phyloP scores from a whole-genome alignment of 2,113 vertebrate species.

The Conger conger region DNA sequence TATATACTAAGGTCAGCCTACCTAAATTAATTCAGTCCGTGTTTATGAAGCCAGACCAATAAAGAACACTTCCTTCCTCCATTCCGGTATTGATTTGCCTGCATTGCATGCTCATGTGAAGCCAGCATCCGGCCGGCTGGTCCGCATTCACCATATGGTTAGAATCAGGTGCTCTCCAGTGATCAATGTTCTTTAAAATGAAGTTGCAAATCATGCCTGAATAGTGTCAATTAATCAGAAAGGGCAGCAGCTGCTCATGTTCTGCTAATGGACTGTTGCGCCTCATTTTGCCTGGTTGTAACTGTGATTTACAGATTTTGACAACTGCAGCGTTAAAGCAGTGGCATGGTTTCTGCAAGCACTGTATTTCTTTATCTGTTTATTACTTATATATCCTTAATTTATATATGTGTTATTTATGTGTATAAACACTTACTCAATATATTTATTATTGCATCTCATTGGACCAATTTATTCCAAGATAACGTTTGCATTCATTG shows the following conservation, averaged over 20 bases:
- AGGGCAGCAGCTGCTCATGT: conserved; percentile 2
- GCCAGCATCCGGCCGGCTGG: background rate
- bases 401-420: background rate
- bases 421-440: background rate
- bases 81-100: background rate
- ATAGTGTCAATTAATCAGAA: conserved; percentile 25
- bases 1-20: background rate
- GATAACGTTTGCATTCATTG: background rate
- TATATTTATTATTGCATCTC: background rate
- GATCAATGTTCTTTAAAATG: conserved; percentile 24
- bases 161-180: background rate
- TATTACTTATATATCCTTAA: conserved; percentile 4
- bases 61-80: background rate
- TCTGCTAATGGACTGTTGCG: conserved; percentile 26
- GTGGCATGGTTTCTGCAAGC: background rate
- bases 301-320: conserved; percentile 29
- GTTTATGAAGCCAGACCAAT: background rate
- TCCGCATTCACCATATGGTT: background rate
- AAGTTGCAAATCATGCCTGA: conserved; percentile 19
- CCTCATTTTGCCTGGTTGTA: conserved; percentile 11
- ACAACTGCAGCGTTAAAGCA: conserved; percentile 1
- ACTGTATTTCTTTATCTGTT: background rate
- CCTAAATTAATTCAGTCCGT: background rate
- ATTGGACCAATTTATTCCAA: background rate
- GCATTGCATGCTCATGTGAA: background rate